Evolutionary conservation across 2,797 vertebrate genomes (phyloP), one percentile per base, ranked within the genome.

Genomic region (Trachops cirrhosus): DNA sequence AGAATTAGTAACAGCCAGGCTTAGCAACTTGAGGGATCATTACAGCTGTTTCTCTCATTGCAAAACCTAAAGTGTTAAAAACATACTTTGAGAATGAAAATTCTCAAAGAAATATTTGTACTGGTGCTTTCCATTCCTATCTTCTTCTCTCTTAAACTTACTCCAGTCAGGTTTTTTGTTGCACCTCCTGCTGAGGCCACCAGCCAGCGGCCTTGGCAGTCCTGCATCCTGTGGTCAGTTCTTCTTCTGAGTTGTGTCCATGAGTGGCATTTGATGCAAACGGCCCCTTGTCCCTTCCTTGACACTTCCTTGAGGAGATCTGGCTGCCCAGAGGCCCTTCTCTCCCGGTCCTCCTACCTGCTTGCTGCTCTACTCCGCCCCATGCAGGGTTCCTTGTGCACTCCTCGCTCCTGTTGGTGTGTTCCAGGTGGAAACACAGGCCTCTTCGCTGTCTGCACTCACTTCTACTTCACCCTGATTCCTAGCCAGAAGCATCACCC

Each of bases 21-120:
- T 39, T 50, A 24, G 67, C 44, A 22, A 3, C 19, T 24, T 48
- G 73, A 83, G 50, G 73, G 62, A 26, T 50, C 52, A 11, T 7
- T 32, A 9, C n/a, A 34, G 19, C 48, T 52, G n/a, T 71, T 94
- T 57, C 41, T 82, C 57, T 89, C 59, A 70, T 37, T 75, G 26
- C 29, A 83, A 86, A 92, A 86, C 78, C 82, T 82, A 46, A 78
- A 52, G 26, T 37, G 14, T 78, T 84, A 39, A 77, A 80, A 46
- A 70, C n/a, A 46, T 44, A 37, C 26, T 91, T 75, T 57, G 77
- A 82, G 24, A 94, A 5, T 50, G 32, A 54, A 52, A 54, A 46
- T 29, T 71, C 75, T 80, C 15, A 16, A 59, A 86, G 44, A 64
- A 15, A 41, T 50, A 26, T 84, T 50, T 37, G 1, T 4, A 1